Evolutionary conservation across 2,797 vertebrate genomes (phyloP).

Genomic region (Siniperca obscura): DNA sequence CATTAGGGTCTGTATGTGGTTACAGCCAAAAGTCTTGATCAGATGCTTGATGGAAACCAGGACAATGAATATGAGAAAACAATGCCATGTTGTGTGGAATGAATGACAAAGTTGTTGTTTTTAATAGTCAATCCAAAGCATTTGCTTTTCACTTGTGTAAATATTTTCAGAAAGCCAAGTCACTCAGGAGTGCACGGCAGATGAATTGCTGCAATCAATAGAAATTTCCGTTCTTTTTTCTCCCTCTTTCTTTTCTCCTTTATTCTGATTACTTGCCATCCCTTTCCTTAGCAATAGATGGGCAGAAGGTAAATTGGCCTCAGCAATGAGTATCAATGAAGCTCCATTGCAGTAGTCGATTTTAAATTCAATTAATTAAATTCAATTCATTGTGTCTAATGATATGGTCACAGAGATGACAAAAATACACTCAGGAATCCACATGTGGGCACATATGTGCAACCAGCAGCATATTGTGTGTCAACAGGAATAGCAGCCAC

Average conservation of each 20-base stretch:
- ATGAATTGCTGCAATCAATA: constrained; percentile 54
- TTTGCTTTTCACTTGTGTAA: constrained; percentile 16
- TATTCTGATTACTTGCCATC: constrained; percentile 32
- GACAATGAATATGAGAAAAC: constrained; percentile 11
- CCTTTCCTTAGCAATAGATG: constrained; percentile 12
- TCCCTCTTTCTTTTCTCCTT: not conserved
- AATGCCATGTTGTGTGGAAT: not conserved
- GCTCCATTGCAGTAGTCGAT: constrained; percentile 32
- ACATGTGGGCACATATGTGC: not conserved
- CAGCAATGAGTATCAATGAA: constrained; percentile 64
- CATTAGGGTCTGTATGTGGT: constrained; percentile 38
- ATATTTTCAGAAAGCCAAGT: constrained; percentile 33
- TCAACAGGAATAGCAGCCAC: constrained; percentile 1
- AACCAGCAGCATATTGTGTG: not conserved
- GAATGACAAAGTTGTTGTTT: constrained; percentile 22
- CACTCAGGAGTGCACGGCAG: not conserved
- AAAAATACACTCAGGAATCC: not conserved
- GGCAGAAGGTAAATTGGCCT: constrained; percentile 42
- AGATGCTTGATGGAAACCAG: constrained; percentile 12
- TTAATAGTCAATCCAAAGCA: constrained; percentile 19
- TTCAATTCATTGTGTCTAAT: not conserved
- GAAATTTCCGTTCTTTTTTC: constrained; percentile 22
- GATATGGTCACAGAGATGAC: not conserved
- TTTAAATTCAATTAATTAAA: constrained; percentile 13
- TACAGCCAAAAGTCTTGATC: constrained; percentile 38